Conservation (phyloP, 1,140 invertebrate species). For the Gryon sp. region DNA sequence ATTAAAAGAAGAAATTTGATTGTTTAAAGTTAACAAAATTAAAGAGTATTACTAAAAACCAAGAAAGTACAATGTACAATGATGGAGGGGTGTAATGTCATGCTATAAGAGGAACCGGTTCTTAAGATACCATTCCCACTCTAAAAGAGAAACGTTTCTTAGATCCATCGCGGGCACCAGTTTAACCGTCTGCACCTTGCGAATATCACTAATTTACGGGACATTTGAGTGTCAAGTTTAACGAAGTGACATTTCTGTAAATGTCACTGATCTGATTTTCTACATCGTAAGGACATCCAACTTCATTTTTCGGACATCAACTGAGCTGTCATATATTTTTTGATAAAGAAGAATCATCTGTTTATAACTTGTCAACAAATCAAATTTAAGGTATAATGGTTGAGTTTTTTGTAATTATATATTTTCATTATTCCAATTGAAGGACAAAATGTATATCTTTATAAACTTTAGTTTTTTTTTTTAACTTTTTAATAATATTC, state of each 20-base stretch:
- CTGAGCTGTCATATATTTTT: constrained; percentile 1
- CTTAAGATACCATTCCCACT: constrained; percentile 61
- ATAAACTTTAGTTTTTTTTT: no score
- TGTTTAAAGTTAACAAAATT: constrained; percentile 36
- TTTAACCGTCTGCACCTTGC: constrained; percentile 37
- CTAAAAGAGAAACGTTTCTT: constrained; percentile 61
- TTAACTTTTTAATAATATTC: no score
- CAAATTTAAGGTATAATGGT: background rate
- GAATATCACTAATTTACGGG: constrained; percentile 37
- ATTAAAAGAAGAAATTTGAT: constrained; percentile 15
- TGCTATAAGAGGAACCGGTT: constrained; percentile 64
- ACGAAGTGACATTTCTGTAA: constrained; percentile 41
- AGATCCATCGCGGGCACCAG: constrained; percentile 50
- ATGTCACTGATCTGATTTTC: constrained; percentile 25
- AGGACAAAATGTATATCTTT: no score
- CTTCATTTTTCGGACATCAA: background rate
- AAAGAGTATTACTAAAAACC: constrained; percentile 54
- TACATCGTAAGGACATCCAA: no score
- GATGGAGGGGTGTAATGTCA: constrained; percentile 54
- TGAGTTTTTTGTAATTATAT: no score
- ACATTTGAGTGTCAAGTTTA: constrained; percentile 46
- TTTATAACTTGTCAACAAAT: no score
- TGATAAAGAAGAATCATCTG: no score
- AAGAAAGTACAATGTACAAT: constrained; percentile 54
- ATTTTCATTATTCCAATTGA: no score